phyloP scores from a whole-genome alignment of 1,140 invertebrate species.

The Listronotus oregonensis region DNA sequence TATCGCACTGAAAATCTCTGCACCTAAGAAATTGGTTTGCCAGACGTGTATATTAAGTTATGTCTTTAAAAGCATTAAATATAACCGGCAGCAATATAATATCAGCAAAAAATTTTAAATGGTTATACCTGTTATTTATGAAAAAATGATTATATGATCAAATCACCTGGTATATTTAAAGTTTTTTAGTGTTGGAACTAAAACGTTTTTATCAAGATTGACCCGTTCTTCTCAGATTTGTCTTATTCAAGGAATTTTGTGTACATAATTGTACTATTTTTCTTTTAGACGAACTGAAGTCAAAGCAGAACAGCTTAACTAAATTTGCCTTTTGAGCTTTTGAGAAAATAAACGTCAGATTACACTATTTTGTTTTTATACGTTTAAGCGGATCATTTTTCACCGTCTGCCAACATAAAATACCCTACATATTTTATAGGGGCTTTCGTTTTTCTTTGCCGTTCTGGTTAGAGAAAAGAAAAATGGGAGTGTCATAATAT shows the following conservation, averaged over 20 bases:
- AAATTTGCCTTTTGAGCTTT: slow-evolving; percentile 18
- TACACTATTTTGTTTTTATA: slow-evolving; percentile 15
- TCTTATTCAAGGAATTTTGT: slow-evolving; percentile 4
- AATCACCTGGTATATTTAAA: no score
- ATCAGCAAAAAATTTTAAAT: no score
- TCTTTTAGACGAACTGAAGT: background rate
- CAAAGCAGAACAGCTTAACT: slow-evolving; percentile 6
- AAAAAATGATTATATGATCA: no score
- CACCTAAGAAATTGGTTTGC: no score
- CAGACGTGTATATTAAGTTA: no score
- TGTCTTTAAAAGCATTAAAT: no score
- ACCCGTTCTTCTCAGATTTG: background rate
- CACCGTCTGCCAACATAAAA: slow-evolving; percentile 1
- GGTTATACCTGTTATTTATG: no score
- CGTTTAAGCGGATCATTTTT: slow-evolving; percentile 18
- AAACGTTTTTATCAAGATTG: no score
- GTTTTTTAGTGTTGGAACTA: no score
- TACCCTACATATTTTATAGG: slow-evolving; percentile 13
- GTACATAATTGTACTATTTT: slow-evolving; percentile 3
- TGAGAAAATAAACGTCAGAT: slow-evolving; percentile 17
- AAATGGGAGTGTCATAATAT: slow-evolving; percentile 1
- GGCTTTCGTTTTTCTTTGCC: slow-evolving; percentile 2
- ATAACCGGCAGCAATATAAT: no score
- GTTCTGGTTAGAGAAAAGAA: background rate
- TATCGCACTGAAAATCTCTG: no score